Conservation (phyloP, 2,888 invertebrate species). For the Pristionchus arcanus region DNA sequence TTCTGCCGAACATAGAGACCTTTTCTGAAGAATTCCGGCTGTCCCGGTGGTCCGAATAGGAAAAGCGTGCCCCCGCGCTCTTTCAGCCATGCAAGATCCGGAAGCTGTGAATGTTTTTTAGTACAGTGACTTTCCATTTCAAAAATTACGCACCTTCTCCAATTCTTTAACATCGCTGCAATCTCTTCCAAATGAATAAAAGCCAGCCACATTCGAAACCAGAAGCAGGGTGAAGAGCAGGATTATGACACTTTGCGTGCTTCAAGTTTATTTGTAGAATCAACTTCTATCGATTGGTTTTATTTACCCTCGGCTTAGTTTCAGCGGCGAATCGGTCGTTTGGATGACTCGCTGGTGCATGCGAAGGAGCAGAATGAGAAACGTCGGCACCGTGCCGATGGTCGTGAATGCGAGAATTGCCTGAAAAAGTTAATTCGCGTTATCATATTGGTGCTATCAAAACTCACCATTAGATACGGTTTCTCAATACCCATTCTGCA, state of each 20-base stretch:
- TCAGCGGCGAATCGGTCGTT: background rate
- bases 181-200: background rate
- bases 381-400: background rate
- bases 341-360: constrained; percentile 26
- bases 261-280: background rate
- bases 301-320: background rate
- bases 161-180: background rate
- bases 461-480: background rate
- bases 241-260: background rate
- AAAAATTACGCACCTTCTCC: background rate
- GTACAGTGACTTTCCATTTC: background rate
- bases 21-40: background rate
- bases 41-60: background rate
- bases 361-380: background rate
- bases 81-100: background rate
- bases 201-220: background rate
- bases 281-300: background rate
- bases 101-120: background rate
- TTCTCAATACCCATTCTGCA: background rate
- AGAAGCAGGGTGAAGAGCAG: background rate
- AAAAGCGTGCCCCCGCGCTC: background rate
- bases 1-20: background rate
- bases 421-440: background rate
- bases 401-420: background rate
- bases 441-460: too few species aligned